Conservation (phyloP, 2,888 invertebrate genomes). For the Cabera pusaria region DNA sequence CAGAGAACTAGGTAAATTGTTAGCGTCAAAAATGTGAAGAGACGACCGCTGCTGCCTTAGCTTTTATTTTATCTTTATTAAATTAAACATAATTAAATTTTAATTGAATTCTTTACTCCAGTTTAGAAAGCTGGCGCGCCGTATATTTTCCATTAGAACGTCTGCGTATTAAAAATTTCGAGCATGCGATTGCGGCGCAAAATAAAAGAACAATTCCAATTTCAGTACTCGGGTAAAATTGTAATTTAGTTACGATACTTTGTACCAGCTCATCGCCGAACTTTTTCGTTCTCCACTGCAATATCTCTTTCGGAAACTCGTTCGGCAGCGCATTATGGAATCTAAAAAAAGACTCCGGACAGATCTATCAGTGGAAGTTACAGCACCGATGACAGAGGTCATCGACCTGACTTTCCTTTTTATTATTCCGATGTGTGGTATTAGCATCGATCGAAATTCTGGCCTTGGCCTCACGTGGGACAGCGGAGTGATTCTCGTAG, state of each 20-base stretch:
- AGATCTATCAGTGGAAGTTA: conserved; percentile 51
- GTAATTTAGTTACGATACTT: conserved; percentile 41
- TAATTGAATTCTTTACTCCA: conserved; percentile 31
- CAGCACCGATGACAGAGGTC: conserved; percentile 59
- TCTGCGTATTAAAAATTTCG: conserved; percentile 55
- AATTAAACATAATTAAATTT: conserved; percentile 24
- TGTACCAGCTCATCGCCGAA: conserved; percentile 27
- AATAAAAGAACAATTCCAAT: conserved; percentile 40
- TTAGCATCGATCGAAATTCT: conserved; percentile 56
- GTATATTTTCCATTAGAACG: conserved; percentile 51
- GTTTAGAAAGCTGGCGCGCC: conserved; percentile 56
- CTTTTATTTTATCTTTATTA: no score
- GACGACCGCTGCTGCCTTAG: no score
- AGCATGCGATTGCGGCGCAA: conserved; percentile 39
- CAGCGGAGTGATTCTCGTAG: conserved; percentile 48
- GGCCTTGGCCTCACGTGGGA: conserved; percentile 63
- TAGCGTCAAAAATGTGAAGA: no score
- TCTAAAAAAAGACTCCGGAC: conserved; percentile 66
- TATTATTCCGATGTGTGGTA: conserved; percentile 57
- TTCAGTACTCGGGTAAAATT: conserved; percentile 45
- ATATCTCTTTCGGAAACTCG: conserved; percentile 44
- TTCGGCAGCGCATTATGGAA: conserved; percentile 52
- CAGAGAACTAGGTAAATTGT: no score
- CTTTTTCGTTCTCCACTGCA: conserved; percentile 41
- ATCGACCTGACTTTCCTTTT: conserved; percentile 74